Evolutionary conservation across 2,888 invertebrate genomes (phyloP), one percentile per base, ranked within the genome.

Genomic region (Argynnis bischoffii): DNA sequence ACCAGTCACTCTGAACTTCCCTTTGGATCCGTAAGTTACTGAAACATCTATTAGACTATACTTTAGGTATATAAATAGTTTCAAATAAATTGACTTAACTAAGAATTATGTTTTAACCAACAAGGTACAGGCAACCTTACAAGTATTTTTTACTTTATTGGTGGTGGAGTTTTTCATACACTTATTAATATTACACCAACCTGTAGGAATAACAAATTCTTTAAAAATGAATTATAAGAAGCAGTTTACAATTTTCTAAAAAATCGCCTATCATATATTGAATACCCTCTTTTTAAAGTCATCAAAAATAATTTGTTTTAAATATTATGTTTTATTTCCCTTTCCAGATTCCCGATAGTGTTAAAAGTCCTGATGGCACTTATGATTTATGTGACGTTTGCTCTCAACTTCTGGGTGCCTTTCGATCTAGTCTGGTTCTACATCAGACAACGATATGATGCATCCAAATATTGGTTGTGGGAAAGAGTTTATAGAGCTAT

Each of bases 1-100:
- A 1, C 86, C 86, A 0, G 79, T 87, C n/a, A 87, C 86, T 0
- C 57, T 86, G 3, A 85, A 87, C 59, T 85, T 85, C 50, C 83
- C 85, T 0, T 63, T 75, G 51, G 69, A 71, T 16, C 70, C 70
- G 75, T 74, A 46, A 72, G 69, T 67, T 15, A 18, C 46, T 59
- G 18, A 14, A 1, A 46, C 11, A 16, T 14, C 3, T 16, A 35
- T 56, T 56, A 4, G 6, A 35, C 6, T 35, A 35, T 35, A 41
- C 11, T 11, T 41, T 8, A 41, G 35, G 35, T 11, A 41, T 6
- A 35, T 6, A 31, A 31, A 31, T 35, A 35, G 26, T 26, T 26
- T 26, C 26, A 26, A 35, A 8, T 35, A 35, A 35, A 35, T 8
- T 8, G 35, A 35, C 8, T 6, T 35, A 35, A 8, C 8, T 35